Percentiles rank a stretch among this genome's conserved stretches.
These are phyloP conservation scores for Trachemys scripta DNA, from an alignment of 2,113 vertebrate genomes.

Conservation along the genomic window DNA sequence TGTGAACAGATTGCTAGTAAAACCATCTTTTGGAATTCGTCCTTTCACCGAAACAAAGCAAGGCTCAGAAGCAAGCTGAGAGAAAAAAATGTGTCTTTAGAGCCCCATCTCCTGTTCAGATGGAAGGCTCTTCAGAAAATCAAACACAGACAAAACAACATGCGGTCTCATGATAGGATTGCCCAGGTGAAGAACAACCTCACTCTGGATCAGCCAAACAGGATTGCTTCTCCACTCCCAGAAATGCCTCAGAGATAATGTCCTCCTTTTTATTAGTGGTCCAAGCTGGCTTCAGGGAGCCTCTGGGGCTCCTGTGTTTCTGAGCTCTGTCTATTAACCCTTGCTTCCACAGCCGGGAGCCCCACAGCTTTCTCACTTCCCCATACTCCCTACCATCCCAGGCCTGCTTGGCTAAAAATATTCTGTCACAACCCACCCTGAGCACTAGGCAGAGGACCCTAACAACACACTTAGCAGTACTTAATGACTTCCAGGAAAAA, in stretches of 20 bases:
- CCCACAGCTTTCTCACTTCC: background rate
- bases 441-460: background rate
- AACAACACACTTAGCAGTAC: background rate
- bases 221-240: background rate
- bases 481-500: background rate
- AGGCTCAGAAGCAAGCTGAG: background rate
- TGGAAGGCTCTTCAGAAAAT: background rate
- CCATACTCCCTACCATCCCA: background rate
- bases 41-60: background rate
- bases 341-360: background rate
- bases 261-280: background rate
- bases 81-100: background rate
- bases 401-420: background rate
- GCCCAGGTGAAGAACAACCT: background rate
- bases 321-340: background rate
- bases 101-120: background rate
- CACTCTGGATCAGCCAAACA: background rate
- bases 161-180: background rate
- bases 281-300: background rate
- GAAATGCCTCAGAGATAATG: background rate
- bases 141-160: background rate
- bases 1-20: background rate
- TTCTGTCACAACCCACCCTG: accelerated
- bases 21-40: background rate
- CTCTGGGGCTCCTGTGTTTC: background rate